Base-by-base conservation (phyloP, 2,888 invertebrate genomes). In the Oxyteleia sp. region DNA sequence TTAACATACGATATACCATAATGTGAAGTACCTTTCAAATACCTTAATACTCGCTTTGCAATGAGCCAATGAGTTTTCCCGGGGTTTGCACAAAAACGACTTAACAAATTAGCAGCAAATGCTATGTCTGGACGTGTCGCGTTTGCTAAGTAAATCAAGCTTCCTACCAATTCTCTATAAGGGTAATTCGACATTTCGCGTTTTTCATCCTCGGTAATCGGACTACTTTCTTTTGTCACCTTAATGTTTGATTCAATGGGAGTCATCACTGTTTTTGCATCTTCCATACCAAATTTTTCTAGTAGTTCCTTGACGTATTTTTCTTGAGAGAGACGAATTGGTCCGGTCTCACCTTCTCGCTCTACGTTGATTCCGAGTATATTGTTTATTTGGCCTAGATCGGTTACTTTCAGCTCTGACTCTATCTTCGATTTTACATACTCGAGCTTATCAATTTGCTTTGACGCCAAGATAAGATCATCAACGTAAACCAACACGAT, bases 401-500 rank as follows among this genome's bases (percentile, higher is more conserved):
- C 78, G 7, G 59, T 53, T 35, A 85, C 75, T 47, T 84, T 82
- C 11, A 85, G 84, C 5, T 11, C 16, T 15, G 32, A 51, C 7
- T 51, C 79, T 23, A 85, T 4, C 41, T 59, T 66, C 10, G 29
- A 41, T 23, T 87, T 86, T 0, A 81, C 16, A 18, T 10, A 4
- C 1, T 29, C 10, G 10, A 64, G 11, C 16, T 47, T 32, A 8
- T 82, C n/a, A 15, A 71, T 26, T 20, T 45, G 47, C 53, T 76
- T 82, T n/a, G 75, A 69, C 2, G 69, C 82, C 16, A 75, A 13
- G 10, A 72, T 53, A 15, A 83, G 43, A 13, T 83, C 68, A 45
- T 84, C 84, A 0, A 79, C 84, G 7, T 82, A 84, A 11, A 82
- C 47, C 3, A 83, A 41, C 7, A 85, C 10, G 3, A 82, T 71